Evolutionary conservation across 2,888 invertebrate species (phyloP), one percentile per base, ranked within the genome.

Genomic region (Drosophila affinis): DNA sequence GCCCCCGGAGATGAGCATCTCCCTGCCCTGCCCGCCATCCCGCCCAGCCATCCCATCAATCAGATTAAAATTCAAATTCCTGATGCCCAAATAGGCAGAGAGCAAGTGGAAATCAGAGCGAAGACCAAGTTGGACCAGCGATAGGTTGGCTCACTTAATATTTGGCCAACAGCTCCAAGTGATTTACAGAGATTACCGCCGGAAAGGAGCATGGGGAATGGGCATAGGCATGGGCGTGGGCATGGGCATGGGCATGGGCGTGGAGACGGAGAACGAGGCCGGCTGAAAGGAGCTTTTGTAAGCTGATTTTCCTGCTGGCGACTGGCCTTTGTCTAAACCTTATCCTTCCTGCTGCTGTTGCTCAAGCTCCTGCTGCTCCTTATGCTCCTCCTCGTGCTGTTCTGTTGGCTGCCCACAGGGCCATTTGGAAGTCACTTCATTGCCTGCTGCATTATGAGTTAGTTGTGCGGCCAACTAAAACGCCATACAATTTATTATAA

Each of bases 401-500:
- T 45, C 46, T 56, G 21, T 32, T 53, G 46, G 51, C 59, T 44
- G 57, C 21, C 49, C 24, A 51, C 44, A 49, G 52, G 60, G 54
- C 58, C 53, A 72, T 70, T 64, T 70, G 63, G 63, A 53, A 67
- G 87, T 60, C 76, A 70, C 73, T 71, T 65, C 63, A 47, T 62
- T 75, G 62, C 59, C 45, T 44, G 69, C 39, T 72, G 72, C 75
- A 84, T 81, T 84, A 77, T 81, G 75, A 68, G 81, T 70, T 65
- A 62, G 62, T 61, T 73, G 60, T 62, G 61, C 47, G 65, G 48
- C 65, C 65, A 67, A 74, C 62, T 62, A 72, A 68, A 76, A 67
- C 58, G 72, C 62, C 77, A 76, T 72, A 80, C 87, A 87, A 87
- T 81, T 83, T 70, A 83, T 72, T 65, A 70, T 75, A 39, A 64